phyloP scores from a whole-genome alignment of 2,113 vertebrate species.

The Ascaphus truei region DNA sequence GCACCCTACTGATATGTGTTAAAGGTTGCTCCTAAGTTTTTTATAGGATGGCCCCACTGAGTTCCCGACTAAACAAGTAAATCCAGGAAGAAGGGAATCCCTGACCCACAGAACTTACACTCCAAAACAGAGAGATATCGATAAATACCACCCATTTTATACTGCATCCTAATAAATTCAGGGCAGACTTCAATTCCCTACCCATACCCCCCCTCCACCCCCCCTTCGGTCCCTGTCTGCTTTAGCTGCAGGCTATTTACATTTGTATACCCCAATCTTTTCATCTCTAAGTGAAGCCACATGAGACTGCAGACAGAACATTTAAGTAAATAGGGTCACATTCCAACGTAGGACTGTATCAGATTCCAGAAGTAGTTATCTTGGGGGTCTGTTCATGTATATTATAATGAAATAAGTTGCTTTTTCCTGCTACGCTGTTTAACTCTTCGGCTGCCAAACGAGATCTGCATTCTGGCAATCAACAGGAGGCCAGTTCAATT shows the following conservation, averaged over 20 bases:
- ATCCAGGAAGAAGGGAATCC: too few species aligned
- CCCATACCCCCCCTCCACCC: too few species aligned
- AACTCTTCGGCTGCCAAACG: neutral
- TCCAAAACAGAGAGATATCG: too few species aligned
- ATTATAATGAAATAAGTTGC: neutral
- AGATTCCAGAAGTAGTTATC: neutral
- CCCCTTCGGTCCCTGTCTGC: neutral
- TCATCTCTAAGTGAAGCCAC: constrained; percentile 3
- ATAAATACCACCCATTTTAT: too few species aligned
- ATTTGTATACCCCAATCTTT: neutral
- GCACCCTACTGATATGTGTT: too few species aligned
- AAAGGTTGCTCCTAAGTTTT: too few species aligned
- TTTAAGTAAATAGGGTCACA: constrained; percentile 11
- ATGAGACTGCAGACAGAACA: neutral
- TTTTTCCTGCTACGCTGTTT: neutral
- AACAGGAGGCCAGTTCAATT: too few species aligned
- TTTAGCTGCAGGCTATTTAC: neutral
- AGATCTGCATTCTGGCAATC: too few species aligned
- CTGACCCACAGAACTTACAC: too few species aligned
- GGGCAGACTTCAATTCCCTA: neutral
- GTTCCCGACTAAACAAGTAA: too few species aligned
- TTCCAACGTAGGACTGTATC: neutral
- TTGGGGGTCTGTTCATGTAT: neutral
- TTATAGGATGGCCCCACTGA: too few species aligned
- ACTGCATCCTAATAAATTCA: neutral